Evolutionary conservation across 2,888 invertebrate genomes (phyloP), one percentile per base, ranked within the genome.

Genomic region (Apotomis betuletana): DNA sequence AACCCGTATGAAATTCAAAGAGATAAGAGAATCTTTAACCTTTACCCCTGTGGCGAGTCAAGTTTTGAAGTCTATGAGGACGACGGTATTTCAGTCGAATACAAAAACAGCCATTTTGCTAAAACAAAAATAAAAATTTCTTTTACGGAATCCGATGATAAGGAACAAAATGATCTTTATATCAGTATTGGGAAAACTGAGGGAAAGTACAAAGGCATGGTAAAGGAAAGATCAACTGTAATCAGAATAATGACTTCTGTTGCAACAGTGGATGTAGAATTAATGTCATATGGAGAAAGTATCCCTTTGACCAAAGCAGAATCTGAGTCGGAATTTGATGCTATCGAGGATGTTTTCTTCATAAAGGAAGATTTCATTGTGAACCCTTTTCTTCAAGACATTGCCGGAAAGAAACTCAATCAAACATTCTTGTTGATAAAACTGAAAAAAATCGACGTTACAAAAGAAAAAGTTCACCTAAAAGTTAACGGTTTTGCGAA

Each of bases 11-110:
- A 89, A 82, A 84, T 92, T 72, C 79, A 87, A 74, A 87, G 86
- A 77, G 81, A 87, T 67, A 74, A 75, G 9, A 85, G 92, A 77
- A 85, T 86, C 3, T 86, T 90, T 69, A 84, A 84, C 52, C 74
- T 93, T 49, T 92, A 92, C 75, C 88, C 91, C 15, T 88, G 86
- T 74, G 84, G 83, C 5, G 77, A 84, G 73, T 78, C 86, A 4
- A 78, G 74, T 27, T 89, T 90, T 70, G 77, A 81, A 67, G 79
- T 90, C 69, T 92, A 91, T 76, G 92, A 93, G 85, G 92, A 93
- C 74, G 92, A 93, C 72, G 92, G 92, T 2, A 82, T 85, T 75
- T 83, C 88, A 58, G 76, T 84, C 5, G 85, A 86, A 70, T 92
- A 92, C 78, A 79, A 86, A 69, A 73, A 85, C 70, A 82, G 82